Base-by-base conservation (phyloP, 2,888 invertebrate species). In the Diarsia rubi region DNA sequence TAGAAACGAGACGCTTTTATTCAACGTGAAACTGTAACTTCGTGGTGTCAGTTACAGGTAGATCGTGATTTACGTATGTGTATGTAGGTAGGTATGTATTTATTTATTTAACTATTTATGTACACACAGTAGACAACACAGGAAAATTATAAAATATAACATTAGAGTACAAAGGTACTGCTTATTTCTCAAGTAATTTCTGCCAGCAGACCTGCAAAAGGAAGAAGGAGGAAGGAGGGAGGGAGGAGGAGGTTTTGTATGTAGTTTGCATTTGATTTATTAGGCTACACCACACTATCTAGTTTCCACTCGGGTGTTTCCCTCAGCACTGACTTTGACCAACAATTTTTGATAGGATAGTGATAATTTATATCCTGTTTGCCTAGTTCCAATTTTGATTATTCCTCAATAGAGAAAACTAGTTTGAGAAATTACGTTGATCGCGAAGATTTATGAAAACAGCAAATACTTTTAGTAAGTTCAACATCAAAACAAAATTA, bases 201-300 rank as follows among this genome's bases (percentile, higher is more conserved):
- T n/a, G n/a, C n/a, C n/a, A n/a, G n/a, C n/a, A n/a, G n/a, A n/a
- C n/a, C n/a, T n/a, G n/a, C n/a, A n/a, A n/a, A n/a, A n/a, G n/a
- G n/a, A n/a, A n/a, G n/a, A n/a, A n/a, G n/a, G n/a, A n/a, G n/a
- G n/a, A n/a, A n/a, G n/a, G n/a, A n/a, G n/a, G n/a, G n/a, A n/a
- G n/a, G n/a, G n/a, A n/a, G n/a, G n/a, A n/a, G n/a, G n/a, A n/a
- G n/a, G n/a, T n/a, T n/a, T n/a, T n/a, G 49, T 73, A 47, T 59
- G 68, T 64, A 47, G 52, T 24, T 57, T 73, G 66, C 3, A 37
- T 42, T 79, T 67, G 57, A 73, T 67, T 66, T 78, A 71, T 66
- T 64, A 59, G 63, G 64, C n/a, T 52, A 57, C 42, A 49, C 27
- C 27, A 62, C 62, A 62, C 42, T 8, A 16, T 59, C 19, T 31